Percentiles rank a stretch among this genome's conserved stretches.
phyloP scores from a whole-genome alignment of 2,113 vertebrate species.

The Saguinus midas region DNA sequence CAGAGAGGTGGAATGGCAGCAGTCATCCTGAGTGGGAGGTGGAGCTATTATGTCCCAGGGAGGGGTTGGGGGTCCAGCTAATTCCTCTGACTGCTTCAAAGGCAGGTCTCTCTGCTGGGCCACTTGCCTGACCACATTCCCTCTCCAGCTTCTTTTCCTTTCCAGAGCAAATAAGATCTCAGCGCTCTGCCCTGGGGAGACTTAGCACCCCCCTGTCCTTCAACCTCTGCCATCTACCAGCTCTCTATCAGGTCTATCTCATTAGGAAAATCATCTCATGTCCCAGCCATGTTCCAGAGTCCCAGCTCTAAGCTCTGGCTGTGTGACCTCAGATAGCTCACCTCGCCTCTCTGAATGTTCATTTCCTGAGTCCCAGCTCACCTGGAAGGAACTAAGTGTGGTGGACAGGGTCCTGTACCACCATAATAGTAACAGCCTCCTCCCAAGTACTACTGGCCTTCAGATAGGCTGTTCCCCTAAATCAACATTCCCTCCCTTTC shows the following conservation, averaged over 20 bases:
- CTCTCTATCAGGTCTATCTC: background rate
- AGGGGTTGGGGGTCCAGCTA: background rate
- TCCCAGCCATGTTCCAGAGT: background rate
- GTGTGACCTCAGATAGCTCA: background rate
- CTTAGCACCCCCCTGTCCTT: background rate
- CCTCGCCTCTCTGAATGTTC: background rate
- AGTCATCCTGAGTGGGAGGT: background rate
- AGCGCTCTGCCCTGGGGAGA: background rate
- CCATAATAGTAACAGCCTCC: background rate
- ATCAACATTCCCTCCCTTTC: background rate
- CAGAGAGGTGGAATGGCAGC: background rate
- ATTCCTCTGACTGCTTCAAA: background rate
- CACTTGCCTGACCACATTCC: background rate
- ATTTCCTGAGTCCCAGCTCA: background rate
- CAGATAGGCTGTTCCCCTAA: background rate
- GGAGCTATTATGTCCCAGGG: background rate
- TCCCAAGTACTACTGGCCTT: background rate
- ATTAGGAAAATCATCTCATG: background rate
- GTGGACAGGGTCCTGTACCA: background rate
- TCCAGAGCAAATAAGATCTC: background rate
- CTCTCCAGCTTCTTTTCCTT: background rate
- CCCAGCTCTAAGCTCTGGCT: background rate
- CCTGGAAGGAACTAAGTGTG: background rate
- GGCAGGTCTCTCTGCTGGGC: background rate
- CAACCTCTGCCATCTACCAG: background rate